Percentiles rank a stretch among this genome's conserved stretches.
These are phyloP conservation scores for Prunella himalayana DNA, from an alignment of 2,113 vertebrate genomes.

Conservation along the genomic window DNA sequence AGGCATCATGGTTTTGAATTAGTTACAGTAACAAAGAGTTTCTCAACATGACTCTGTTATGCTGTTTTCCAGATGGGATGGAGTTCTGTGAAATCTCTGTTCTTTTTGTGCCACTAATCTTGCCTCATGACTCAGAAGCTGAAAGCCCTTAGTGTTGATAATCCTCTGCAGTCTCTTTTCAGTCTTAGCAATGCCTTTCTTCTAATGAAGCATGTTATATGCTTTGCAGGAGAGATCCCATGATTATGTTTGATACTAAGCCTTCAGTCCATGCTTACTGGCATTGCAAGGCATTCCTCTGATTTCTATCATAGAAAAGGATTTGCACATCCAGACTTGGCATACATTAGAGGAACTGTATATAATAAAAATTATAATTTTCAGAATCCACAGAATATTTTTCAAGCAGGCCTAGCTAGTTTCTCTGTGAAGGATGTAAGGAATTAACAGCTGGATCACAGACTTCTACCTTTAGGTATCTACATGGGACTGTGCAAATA, in stretches of 20 bases:
- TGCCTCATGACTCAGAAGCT: conserved; percentile 23
- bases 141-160: conserved; percentile 11
- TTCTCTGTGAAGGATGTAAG: not conserved
- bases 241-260: not conserved
- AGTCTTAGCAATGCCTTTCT: not conserved
- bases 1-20: not conserved
- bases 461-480: not conserved
- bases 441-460: not conserved
- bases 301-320: not conserved
- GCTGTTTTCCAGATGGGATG: conserved; percentile 37
- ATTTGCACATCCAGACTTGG: not conserved
- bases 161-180: not conserved
- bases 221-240: not conserved
- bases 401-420: not conserved
- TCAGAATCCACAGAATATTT: not conserved
- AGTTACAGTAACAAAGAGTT: conserved; percentile 10
- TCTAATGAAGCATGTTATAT: not conserved
- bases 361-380: not conserved
- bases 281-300: not conserved
- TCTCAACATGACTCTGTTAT: not conserved
- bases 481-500: not conserved
- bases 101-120: conserved; percentile 6
- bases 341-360: not conserved
- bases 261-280: not conserved
- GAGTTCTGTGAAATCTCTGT: conserved; percentile 20